Conservation (phyloP, 2,888 invertebrate species). For the Pandemis corylana region DNA sequence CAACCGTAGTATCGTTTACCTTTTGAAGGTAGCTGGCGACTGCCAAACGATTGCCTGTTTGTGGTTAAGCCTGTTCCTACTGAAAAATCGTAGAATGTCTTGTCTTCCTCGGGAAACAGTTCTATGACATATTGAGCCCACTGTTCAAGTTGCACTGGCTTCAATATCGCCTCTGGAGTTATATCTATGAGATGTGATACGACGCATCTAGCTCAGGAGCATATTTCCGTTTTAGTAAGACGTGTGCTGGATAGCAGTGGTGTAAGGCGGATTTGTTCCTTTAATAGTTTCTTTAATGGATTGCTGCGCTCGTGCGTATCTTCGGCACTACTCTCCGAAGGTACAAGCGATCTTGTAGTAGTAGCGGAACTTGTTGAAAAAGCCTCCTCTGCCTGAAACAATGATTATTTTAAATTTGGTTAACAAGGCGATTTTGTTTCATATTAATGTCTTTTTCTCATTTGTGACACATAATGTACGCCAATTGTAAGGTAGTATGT, state of each 20-base stretch:
- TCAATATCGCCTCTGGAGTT: constrained; percentile 2
- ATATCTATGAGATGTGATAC: neutral
- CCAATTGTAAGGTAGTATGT: no score
- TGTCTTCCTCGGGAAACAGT: constrained; percentile 4
- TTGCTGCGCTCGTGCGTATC: neutral
- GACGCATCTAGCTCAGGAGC: constrained; percentile 1
- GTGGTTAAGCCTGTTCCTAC: neutral
- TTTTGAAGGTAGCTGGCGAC: constrained; percentile 12
- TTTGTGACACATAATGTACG: neutral
- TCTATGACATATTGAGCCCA: constrained; percentile 6
- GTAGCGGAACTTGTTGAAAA: constrained; percentile 1
- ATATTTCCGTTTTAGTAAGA: neutral
- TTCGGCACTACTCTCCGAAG: neutral
- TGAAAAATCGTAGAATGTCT: constrained; percentile 2
- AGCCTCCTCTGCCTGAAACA: constrained; percentile 2
- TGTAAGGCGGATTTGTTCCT: constrained; percentile 2
- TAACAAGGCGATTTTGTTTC: neutral
- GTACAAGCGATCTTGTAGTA: constrained; percentile 1
- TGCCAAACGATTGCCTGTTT: neutral
- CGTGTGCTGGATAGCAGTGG: neutral
- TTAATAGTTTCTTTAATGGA: constrained; percentile 4
- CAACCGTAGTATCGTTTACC: neutral
- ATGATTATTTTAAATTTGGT: constrained; percentile 1
- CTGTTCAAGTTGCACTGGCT: constrained; percentile 5
- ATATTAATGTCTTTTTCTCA: no score